phyloP scores from a whole-genome alignment of 2,888 invertebrate species.

The Agonopterix alstromeriana region DNA sequence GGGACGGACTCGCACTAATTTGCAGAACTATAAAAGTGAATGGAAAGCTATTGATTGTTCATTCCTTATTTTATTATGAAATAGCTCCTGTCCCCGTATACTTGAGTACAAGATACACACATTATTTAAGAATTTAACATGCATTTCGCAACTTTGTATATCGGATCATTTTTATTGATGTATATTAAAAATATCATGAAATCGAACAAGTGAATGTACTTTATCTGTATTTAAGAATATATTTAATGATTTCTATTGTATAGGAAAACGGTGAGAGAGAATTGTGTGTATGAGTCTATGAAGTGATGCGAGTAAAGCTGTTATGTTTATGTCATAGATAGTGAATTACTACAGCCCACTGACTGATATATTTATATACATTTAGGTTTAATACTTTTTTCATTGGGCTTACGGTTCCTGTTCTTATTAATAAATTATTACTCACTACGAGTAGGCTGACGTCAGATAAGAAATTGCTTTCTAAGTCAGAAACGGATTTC shows the following conservation, averaged over 20 bases:
- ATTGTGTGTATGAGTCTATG: slow-evolving; percentile 8
- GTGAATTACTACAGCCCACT: slow-evolving; percentile 45
- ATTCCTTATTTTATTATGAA: slow-evolving; percentile 28
- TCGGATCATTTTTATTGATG: slow-evolving; percentile 37
- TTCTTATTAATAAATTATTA: slow-evolving; percentile 1
- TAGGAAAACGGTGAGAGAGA: slow-evolving; percentile 8
- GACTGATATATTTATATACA: slow-evolving; percentile 64
- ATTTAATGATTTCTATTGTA: slow-evolving; percentile 24
- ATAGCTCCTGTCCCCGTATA: slow-evolving; percentile 20
- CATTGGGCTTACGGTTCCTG: slow-evolving; percentile 35
- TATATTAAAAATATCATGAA: slow-evolving; percentile 62
- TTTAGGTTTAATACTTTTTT: slow-evolving; percentile 48
- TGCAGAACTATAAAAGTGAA: no score
- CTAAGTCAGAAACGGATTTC: no score
- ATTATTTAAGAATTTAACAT: slow-evolving; percentile 17
- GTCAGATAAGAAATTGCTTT: no score
- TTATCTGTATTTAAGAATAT: slow-evolving; percentile 27
- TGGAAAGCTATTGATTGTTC: slow-evolving; percentile 16
- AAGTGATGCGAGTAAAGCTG: slow-evolving; percentile 10
- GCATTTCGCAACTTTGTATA: slow-evolving; percentile 53
- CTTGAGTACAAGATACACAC: neutral
- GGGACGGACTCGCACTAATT: no score
- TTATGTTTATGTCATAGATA: slow-evolving; percentile 4
- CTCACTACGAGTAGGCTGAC: no score
- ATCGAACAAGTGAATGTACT: slow-evolving; percentile 62